These are phyloP conservation scores for Campoplex nolae DNA, from an alignment of 2,888 invertebrate genomes.

Conservation along the genomic window DNA sequence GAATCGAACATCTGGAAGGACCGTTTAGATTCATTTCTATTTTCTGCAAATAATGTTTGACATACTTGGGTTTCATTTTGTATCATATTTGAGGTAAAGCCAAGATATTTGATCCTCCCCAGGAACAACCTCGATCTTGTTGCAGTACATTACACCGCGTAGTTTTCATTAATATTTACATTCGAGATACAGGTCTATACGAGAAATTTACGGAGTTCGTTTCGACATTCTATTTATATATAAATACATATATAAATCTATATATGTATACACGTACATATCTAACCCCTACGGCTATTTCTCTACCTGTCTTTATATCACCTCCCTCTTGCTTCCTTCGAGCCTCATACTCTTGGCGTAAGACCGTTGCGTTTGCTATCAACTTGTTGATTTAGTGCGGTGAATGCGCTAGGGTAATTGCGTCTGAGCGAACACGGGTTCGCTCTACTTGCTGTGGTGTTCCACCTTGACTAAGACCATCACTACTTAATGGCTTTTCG, in stretches of 20 bases:
- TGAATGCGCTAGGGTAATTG: constrained; percentile 71
- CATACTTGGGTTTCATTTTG: not conserved
- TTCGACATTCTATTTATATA: constrained; percentile 32
- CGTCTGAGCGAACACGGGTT: constrained; percentile 60
- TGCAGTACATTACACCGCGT: constrained; percentile 31
- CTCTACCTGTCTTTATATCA: constrained; percentile 14
- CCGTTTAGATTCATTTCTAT: not conserved
- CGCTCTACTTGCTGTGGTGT: constrained; percentile 76
- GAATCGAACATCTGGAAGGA: not conserved
- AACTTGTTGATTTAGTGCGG: constrained; percentile 83
- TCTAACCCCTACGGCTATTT: constrained; percentile 12
- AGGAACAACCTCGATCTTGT: constrained; percentile 5
- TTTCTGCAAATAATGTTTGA: not conserved
- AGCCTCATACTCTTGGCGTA: constrained; percentile 34
- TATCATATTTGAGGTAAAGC: not conserved
- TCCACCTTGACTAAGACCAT: constrained; percentile 75
- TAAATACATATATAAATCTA: constrained; percentile 4
- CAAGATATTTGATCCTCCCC: not conserved
- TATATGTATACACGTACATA: constrained; percentile 1
- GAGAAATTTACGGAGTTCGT: constrained; percentile 51
- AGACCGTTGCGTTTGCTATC: constrained; percentile 75
- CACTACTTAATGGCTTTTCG: constrained; percentile 73
- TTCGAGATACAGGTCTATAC: constrained; percentile 44
- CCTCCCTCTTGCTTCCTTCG: constrained; percentile 20
- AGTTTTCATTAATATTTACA: constrained; percentile 70